These are phyloP conservation scores for Ischnura elegans DNA, from an alignment of 2,888 invertebrate species.

Conservation along the genomic window DNA sequence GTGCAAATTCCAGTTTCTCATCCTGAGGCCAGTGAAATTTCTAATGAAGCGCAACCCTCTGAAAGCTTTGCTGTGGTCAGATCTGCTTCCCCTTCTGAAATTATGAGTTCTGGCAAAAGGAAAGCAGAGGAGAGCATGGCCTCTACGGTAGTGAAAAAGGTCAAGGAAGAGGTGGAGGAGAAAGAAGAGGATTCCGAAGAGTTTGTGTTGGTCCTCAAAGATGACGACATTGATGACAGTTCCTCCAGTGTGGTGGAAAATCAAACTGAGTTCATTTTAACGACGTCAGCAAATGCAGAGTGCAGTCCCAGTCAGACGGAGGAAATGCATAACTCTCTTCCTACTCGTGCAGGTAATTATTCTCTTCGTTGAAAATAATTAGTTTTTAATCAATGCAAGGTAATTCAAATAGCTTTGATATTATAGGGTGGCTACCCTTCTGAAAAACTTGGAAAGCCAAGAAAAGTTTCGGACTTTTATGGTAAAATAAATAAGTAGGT, in stretches of 20 bases:
- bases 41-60: slow-evolving; percentile 29
- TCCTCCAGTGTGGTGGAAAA: slow-evolving; percentile 45
- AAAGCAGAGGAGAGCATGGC: background rate
- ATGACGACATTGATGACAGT: slow-evolving; percentile 34
- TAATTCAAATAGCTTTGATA: background rate
- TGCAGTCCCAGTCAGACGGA: background rate
- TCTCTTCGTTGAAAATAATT: background rate
- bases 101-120: background rate
- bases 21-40: background rate
- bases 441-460: no score
- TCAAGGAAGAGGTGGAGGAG: background rate
- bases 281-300: slow-evolving; percentile 13
- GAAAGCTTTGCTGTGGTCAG: background rate
- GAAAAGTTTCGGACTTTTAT: no score
- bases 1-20: background rate
- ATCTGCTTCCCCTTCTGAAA: background rate
- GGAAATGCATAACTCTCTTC: slow-evolving; percentile 21
- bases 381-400: background rate
- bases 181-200: background rate
- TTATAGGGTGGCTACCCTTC: background rate
- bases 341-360: slow-evolving; percentile 37
- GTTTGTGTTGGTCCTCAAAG: slow-evolving; percentile 31
- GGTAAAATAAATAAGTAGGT: no score
- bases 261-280: slow-evolving; percentile 40
- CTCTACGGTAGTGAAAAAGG: background rate